phyloP scores from a whole-genome alignment of 2,888 invertebrate genomes.

The Ctenicera cuprea region DNA sequence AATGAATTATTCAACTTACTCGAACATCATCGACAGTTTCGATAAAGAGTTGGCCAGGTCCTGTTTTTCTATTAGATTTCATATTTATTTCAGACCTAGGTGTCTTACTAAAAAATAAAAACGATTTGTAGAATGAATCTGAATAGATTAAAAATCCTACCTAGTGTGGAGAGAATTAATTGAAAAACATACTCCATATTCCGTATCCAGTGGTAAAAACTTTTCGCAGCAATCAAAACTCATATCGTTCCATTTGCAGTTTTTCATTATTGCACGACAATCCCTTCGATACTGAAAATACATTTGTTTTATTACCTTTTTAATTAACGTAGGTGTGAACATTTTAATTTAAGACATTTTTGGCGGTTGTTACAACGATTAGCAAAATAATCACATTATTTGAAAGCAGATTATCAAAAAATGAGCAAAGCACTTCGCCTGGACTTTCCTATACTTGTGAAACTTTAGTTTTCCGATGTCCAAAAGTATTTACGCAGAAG shows the following conservation, averaged over 20 bases:
- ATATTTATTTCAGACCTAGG: slow-evolving; percentile 56
- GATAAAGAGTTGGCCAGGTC: slow-evolving; percentile 73
- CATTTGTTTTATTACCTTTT: neutral
- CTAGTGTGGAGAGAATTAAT: slow-evolving; percentile 79
- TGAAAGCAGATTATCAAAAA: too few relatives aligned
- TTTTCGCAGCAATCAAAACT: slow-evolving; percentile 82
- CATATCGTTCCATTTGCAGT: slow-evolving; percentile 79
- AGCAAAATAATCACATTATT: too few relatives aligned
- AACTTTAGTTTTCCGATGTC: too few relatives aligned
- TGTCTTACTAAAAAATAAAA: slow-evolving; percentile 45
- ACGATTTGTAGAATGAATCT: neutral
- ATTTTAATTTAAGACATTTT: too few relatives aligned
- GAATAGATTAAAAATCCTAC: slow-evolving; percentile 61
- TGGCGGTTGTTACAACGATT: too few relatives aligned
- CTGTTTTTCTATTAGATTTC: slow-evolving; percentile 72
- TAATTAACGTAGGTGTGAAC: too few relatives aligned
- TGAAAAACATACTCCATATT: slow-evolving; percentile 82
- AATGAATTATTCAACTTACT: slow-evolving; percentile 65
- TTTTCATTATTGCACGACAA: slow-evolving; percentile 77
- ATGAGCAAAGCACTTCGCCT: too few relatives aligned
- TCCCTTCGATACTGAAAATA: slow-evolving; percentile 64
- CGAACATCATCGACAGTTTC: slow-evolving; percentile 72
- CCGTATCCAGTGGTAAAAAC: slow-evolving; percentile 81
- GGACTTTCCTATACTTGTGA: too few relatives aligned
- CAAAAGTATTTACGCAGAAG: too few relatives aligned